A percentile compares a stretch with the other conserved stretches of the same genome.
Conservation (phyloP, 2,113 vertebrate species). For the Thalassarche chlororhynchos region DNA sequence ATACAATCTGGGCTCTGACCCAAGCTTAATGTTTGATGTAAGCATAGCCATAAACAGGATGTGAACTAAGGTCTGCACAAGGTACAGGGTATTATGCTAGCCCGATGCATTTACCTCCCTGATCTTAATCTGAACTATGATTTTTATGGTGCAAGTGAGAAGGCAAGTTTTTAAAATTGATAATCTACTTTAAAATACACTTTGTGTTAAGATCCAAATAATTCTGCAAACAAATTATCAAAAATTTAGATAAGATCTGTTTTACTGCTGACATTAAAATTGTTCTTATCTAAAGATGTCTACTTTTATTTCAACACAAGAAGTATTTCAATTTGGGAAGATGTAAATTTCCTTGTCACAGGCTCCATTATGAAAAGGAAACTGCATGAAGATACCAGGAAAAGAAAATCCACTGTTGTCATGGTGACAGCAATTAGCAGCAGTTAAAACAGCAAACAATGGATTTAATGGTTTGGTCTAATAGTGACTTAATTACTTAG, state of each 20-base stretch:
- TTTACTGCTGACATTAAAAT: not conserved
- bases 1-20: not conserved
- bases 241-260: not conserved
- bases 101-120: not conserved
- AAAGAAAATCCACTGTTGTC: slow-evolving; percentile 56
- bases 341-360: not conserved
- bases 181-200: not conserved
- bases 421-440: slow-evolving; percentile 70
- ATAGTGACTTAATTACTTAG: slow-evolving; percentile 64
- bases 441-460: slow-evolving; percentile 71
- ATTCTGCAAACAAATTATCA: not conserved
- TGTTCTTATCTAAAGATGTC: not conserved
- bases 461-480: slow-evolving; percentile 40
- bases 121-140: not conserved
- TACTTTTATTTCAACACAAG: not conserved
- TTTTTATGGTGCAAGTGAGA: not conserved
- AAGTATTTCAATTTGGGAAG: slow-evolving; percentile 4
- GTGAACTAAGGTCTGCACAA: not conserved
- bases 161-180: not conserved
- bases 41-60: not conserved
- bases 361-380: slow-evolving; percentile 24
- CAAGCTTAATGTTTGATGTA: not conserved
- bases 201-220: not conserved
- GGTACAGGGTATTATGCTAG: not conserved
- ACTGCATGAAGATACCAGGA: slow-evolving; percentile 3